Conservation (phyloP, 2,113 vertebrate species). For the Cricetomys ansorgei region DNA sequence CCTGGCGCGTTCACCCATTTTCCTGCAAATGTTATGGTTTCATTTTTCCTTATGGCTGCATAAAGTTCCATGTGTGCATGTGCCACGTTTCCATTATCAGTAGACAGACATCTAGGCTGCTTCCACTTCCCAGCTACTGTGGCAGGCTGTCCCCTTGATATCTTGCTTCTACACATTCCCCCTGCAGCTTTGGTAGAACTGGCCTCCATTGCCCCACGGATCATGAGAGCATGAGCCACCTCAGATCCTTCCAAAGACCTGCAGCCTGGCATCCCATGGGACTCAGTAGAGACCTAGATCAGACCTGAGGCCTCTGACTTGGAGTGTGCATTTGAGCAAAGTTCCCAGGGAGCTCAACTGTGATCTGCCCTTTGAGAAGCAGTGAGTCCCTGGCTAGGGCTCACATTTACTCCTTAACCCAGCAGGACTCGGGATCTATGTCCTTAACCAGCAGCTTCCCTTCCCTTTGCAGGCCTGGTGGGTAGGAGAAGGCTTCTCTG, state of each 20-base stretch:
- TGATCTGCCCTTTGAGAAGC: background rate
- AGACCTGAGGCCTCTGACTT: background rate
- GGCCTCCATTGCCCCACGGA: accelerated
- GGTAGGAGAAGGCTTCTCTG: conserved; percentile 85
- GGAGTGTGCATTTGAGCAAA: background rate
- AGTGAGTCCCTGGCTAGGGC: background rate
- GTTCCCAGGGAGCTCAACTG: accelerated
- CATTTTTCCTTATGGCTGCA: background rate
- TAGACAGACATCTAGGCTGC: background rate
- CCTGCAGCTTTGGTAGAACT: background rate
- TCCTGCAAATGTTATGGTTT: background rate
- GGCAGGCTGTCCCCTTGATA: background rate
- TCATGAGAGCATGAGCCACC: too few relatives aligned
- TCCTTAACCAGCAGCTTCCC: background rate
- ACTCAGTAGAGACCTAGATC: background rate
- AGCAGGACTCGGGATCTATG: background rate
- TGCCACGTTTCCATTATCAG: background rate
- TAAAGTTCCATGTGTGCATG: background rate
- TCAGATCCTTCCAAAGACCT: background rate
- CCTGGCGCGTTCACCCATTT: background rate
- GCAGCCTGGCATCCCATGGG: too few relatives aligned
- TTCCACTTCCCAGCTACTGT: background rate
- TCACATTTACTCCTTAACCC: background rate
- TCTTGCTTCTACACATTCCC: too few relatives aligned
- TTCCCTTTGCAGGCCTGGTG: conserved; percentile 87